phyloP scores from a whole-genome alignment of 2,113 vertebrate species.

The Cricetomys ansorgei region DNA sequence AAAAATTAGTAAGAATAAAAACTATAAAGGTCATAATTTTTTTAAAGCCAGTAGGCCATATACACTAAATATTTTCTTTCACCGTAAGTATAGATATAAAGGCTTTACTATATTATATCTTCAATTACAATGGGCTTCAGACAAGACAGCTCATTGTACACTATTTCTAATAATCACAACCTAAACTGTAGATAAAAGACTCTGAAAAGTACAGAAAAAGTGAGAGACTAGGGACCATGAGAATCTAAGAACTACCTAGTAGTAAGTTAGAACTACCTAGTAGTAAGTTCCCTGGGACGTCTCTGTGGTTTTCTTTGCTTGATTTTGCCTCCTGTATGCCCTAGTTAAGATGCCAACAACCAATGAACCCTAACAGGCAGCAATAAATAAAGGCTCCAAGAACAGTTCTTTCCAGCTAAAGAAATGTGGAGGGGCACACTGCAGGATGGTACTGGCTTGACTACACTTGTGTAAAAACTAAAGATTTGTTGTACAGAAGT shows the following conservation, averaged over 20 bases:
- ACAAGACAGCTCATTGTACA: not conserved
- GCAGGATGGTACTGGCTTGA: not conserved
- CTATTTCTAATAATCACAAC: not conserved
- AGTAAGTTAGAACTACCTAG: not conserved
- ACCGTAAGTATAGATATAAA: not conserved
- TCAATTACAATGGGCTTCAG: conserved; percentile 26
- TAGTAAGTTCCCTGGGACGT: not conserved
- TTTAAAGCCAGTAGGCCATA: not conserved
- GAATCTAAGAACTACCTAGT: not conserved
- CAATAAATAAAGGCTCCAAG: not conserved
- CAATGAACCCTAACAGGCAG: not conserved
- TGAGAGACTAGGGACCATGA: not conserved
- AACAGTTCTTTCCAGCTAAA: not conserved
- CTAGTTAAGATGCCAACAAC: not conserved
- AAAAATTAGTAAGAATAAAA: not conserved
- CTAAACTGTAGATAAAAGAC: not conserved
- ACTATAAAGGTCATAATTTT: not conserved
- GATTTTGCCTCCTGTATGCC: not conserved
- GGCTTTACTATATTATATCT: not conserved
- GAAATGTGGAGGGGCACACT: not conserved
- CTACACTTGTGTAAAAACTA: not conserved
- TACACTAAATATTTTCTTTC: conserved; percentile 1
- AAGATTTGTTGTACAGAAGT: not conserved
- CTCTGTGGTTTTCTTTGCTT: not conserved
- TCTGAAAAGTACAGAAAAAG: conserved; percentile 5